phyloP scores from a whole-genome alignment of 1,140 invertebrate species.

The Rhysida immarginata region DNA sequence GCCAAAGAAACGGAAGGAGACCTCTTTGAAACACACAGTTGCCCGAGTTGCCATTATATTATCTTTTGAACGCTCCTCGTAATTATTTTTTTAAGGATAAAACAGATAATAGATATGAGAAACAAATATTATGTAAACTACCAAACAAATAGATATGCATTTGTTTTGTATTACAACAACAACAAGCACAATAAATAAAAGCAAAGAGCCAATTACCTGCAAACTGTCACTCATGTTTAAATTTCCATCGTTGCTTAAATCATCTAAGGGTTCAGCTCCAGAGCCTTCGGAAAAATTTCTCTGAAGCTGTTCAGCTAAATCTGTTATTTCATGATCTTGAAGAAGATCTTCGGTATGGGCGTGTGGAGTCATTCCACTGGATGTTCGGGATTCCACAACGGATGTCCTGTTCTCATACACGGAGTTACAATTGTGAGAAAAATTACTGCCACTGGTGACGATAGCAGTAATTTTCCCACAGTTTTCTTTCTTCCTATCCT shows the following conservation, averaged over 20 bases:
- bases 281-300: slow-evolving; percentile 8
- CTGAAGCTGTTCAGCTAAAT: slow-evolving; percentile 13
- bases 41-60: no score
- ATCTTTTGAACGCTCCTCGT: no score
- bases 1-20: no score
- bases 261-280: background rate
- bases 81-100: no score
- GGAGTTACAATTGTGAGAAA: background rate
- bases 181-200: no score
- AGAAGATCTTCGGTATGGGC: slow-evolving; percentile 3
- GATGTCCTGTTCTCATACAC: background rate
- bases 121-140: no score
- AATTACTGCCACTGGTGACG: background rate
- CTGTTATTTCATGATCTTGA: slow-evolving; percentile 13
- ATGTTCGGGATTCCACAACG: background rate
- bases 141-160: no score
- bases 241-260: slow-evolving; percentile 3
- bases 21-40: no score
- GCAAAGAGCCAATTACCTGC: no score
- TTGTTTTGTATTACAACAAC: no score
- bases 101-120: no score
- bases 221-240: slow-evolving; percentile 12
- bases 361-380: background rate
- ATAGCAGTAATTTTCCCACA: background rate
- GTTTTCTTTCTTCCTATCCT: background rate